Percentiles rank a stretch among this genome's conserved stretches.
phyloP scores from a whole-genome alignment of 2,797 vertebrate species.

The Tangara arthus region DNA sequence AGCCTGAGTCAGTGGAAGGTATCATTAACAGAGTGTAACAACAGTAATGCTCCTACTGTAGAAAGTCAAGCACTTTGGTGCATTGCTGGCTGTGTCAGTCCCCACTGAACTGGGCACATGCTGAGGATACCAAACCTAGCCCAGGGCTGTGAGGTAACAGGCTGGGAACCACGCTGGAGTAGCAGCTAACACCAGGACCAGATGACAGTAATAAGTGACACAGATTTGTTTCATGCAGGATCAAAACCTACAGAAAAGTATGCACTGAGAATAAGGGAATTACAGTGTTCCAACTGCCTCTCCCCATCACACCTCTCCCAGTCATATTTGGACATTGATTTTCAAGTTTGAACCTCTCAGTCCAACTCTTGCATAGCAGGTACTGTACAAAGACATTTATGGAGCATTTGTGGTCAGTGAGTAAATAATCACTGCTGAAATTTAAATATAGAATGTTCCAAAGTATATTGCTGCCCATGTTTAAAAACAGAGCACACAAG shows the following conservation, averaged over 20 bases:
- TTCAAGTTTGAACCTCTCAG: background rate
- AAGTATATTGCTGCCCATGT: background rate
- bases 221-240: background rate
- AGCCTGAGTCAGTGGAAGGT: background rate
- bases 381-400: background rate
- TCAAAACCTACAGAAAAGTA: background rate
- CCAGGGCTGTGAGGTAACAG: rapidly evolving
- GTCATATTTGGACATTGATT: background rate
- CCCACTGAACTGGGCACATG: background rate
- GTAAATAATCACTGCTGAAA: background rate
- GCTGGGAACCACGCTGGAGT: background rate
- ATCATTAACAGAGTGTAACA: background rate
- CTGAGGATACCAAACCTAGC: background rate
- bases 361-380: background rate
- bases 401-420: background rate
- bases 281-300: background rate
- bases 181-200: background rate
- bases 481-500: constrained; percentile 12
- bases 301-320: background rate
- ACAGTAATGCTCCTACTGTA: background rate
- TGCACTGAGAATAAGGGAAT: background rate
- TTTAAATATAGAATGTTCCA: constrained; percentile 18
- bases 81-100: background rate
- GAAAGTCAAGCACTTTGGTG: background rate
- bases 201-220: background rate